Conservation (phyloP, 1,140 invertebrate genomes). For the Heliothis virescens region DNA sequence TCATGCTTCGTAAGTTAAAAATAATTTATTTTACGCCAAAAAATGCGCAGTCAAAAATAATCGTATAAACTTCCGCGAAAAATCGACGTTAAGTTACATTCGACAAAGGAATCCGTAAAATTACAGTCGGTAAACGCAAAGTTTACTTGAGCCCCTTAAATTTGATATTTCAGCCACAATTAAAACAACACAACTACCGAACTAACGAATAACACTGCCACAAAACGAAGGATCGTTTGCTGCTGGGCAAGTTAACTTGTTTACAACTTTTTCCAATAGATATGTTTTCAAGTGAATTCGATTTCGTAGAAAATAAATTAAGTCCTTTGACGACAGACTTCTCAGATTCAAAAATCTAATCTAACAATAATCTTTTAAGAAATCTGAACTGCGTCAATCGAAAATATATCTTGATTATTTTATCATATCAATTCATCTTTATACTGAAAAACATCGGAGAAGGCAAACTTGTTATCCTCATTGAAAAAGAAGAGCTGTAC, state of each 20-base stretch:
- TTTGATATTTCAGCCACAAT: conserved; percentile 57
- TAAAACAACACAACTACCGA: conserved; percentile 48
- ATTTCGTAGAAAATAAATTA: background rate
- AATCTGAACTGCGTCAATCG: background rate
- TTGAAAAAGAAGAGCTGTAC: background rate
- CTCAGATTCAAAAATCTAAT: background rate
- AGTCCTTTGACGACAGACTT: background rate
- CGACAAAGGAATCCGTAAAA: background rate
- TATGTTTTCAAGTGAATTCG: background rate
- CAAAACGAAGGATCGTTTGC: conserved; percentile 3
- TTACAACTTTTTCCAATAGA: conserved; percentile 6
- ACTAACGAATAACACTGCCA: background rate
- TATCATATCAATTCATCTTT: background rate
- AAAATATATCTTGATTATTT: background rate
- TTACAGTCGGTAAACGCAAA: background rate
- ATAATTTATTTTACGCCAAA: too few relatives aligned
- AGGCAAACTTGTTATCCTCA: background rate
- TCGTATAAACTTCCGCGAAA: background rate
- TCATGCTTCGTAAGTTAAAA: too few relatives aligned
- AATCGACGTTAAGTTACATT: background rate
- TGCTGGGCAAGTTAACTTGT: conserved; percentile 18
- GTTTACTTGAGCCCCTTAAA: conserved; percentile 41
- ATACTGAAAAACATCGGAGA: background rate
- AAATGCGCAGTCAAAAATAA: too few relatives aligned
- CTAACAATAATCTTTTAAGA: conserved; percentile 7